Conservation (phyloP, 2,888 invertebrate species). For the Drosophila fungiperda region DNA sequence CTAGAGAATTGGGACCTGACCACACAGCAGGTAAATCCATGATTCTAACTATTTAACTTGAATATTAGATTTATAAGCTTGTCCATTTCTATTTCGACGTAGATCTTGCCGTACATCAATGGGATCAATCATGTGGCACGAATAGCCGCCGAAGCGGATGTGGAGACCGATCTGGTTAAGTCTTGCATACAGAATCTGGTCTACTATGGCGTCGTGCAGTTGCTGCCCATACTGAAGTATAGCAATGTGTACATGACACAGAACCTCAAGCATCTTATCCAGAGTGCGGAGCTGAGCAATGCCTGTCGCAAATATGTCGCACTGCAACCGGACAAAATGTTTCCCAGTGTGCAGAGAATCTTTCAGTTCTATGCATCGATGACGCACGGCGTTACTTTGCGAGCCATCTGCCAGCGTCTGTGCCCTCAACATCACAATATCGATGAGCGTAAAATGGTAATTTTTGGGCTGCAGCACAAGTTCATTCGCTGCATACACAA, state of each 20-base stretch:
- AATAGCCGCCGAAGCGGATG: conserved; percentile 95
- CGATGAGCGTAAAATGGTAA: conserved; percentile 86
- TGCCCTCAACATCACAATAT: conserved; percentile 87
- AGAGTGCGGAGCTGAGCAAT: conserved; percentile 88
- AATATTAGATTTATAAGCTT: background rate
- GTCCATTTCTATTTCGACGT: background rate
- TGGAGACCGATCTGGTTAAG: conserved; percentile 97
- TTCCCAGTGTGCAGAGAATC: conserved; percentile 83
- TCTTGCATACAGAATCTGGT: conserved; percentile 96
- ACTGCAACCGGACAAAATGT: conserved; percentile 78
- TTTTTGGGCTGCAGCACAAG: conserved; percentile 87
- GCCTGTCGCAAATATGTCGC: conserved; percentile 88
- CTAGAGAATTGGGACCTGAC: conserved; percentile 96
- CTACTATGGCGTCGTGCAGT: conserved; percentile 90
- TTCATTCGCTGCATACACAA: conserved; percentile 87
- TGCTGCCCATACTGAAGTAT: conserved; percentile 93
- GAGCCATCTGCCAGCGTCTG: conserved; percentile 89
- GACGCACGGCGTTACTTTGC: conserved; percentile 89
- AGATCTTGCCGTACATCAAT: conserved; percentile 92
- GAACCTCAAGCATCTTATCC: conserved; percentile 89
- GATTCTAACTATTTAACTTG: background rate
- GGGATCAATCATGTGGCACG: conserved; percentile 96
- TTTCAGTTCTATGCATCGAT: conserved; percentile 88
- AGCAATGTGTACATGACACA: conserved; percentile 94
- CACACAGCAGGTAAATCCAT: conserved; percentile 91